A percentile compares a stretch with the other conserved stretches of the same genome.
Evolutionary conservation across 2,888 invertebrate genomes (phyloP).

Genomic region (Poecilus cupreus): DNA sequence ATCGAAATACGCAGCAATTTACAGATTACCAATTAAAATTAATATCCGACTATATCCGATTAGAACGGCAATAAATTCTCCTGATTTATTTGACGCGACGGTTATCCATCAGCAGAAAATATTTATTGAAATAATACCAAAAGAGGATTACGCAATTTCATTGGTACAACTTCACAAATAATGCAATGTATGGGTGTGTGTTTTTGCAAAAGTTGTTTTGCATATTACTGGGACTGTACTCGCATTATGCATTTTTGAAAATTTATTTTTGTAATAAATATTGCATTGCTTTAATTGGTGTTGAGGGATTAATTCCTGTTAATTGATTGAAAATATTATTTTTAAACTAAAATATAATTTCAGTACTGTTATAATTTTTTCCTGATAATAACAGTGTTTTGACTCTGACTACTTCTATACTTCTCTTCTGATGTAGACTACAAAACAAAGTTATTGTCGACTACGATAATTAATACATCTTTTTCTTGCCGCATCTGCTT

Average conservation of each 20-base stretch:
- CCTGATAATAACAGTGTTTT: too few species aligned
- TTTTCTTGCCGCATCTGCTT: neutral
- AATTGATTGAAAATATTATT: conserved; percentile 10
- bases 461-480: neutral
- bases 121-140: conserved; percentile 54
- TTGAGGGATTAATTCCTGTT: conserved; percentile 32
- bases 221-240: neutral
- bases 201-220: conserved; percentile 10
- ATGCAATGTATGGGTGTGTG: neutral
- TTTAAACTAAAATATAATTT: neutral
- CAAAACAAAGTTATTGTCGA: neutral
- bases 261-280: neutral
- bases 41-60: conserved; percentile 50
- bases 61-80: conserved; percentile 43
- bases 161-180: neutral
- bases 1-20: conserved; percentile 35
- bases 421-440: too few species aligned
- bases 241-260: conserved; percentile 6
- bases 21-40: conserved; percentile 52
- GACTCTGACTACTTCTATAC: too few species aligned
- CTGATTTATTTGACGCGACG: conserved; percentile 27
- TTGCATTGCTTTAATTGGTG: conserved; percentile 9
- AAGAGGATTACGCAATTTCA: conserved; percentile 42
- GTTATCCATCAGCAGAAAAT: conserved; percentile 47
- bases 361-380: too few species aligned